These are phyloP conservation scores for Tinamus major DNA, from an alignment of 2,797 vertebrate genomes.

Conservation along the genomic window DNA sequence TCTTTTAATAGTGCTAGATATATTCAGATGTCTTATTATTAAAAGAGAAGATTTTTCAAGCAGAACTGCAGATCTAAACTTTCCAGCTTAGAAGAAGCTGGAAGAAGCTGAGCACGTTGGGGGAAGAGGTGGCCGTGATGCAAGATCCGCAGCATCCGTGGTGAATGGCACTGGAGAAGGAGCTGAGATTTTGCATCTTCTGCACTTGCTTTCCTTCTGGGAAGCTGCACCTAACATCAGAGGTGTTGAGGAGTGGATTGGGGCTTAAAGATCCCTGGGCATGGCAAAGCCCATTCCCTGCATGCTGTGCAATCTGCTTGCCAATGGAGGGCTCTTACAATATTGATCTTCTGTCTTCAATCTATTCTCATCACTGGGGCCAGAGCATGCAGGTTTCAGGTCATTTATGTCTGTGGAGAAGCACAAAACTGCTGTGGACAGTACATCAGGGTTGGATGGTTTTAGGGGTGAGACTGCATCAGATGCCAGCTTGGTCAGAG, in stretches of 20 bases:
- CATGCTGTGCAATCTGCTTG: not conserved
- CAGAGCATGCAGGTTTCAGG: not conserved
- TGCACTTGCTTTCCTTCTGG: not conserved
- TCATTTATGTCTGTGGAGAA: not conserved
- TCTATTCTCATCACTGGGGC: accelerated
- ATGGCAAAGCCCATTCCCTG: not conserved
- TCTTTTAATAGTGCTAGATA: not conserved
- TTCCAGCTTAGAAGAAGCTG: not conserved
- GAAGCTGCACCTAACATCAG: not conserved
- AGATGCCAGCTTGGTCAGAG: not conserved
- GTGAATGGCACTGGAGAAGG: not conserved
- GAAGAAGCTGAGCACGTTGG: not conserved
- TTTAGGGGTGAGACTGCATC: not conserved
- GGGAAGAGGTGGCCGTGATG: not conserved
- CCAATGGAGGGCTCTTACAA: not conserved
- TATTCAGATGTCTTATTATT: not conserved
- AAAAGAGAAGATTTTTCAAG: not conserved
- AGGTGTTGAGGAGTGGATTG: accelerated
- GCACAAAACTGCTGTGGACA: not conserved
- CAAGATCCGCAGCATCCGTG: not conserved
- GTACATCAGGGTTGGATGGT: not conserved
- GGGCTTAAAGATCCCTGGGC: not conserved
- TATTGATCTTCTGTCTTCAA: not conserved
- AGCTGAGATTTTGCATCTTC: not conserved
- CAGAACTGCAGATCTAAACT: not conserved